phyloP scores from a whole-genome alignment of 1,140 invertebrate species.

The Calliphora vicina region DNA sequence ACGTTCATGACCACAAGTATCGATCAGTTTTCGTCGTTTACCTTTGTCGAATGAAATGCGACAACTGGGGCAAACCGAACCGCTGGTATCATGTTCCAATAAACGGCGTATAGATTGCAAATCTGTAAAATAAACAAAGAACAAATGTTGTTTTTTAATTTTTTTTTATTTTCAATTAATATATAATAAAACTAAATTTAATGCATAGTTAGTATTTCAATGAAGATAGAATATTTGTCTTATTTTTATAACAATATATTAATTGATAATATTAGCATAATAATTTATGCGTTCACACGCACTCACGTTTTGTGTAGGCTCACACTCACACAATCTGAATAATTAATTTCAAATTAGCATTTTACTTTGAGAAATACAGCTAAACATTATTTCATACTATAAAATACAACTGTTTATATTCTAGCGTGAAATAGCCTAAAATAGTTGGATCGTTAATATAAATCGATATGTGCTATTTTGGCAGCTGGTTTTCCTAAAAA shows the following conservation, averaged over 20 bases:
- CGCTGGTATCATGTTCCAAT: conserved; percentile 64
- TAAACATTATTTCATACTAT: neutral
- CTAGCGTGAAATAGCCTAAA: neutral
- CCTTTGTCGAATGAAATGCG: conserved; percentile 94
- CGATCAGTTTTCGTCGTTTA: conserved; percentile 91
- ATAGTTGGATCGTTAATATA: no score
- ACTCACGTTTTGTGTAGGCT: conserved; percentile 12
- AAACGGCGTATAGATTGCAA: conserved; percentile 72
- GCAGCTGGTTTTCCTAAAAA: no score
- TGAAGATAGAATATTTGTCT: no score
- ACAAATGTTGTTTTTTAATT: neutral
- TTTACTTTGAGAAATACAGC: neutral
- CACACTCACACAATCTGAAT: neutral
- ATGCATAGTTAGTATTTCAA: no score
- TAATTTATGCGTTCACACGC: conserved; percentile 18
- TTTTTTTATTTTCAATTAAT: neutral
- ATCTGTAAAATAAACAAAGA: conserved; percentile 68
- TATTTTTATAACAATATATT: neutral
- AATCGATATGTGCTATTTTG: no score
- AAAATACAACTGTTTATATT: neutral
- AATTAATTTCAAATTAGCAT: conserved; percentile 19
- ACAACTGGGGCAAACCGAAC: conserved; percentile 79
- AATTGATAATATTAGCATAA: neutral
- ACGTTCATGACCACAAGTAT: conserved; percentile 91
- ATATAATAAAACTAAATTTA: neutral